These are phyloP conservation scores for Drosophila ezoana DNA, from an alignment of 2,888 invertebrate species.

Conservation along the genomic window DNA sequence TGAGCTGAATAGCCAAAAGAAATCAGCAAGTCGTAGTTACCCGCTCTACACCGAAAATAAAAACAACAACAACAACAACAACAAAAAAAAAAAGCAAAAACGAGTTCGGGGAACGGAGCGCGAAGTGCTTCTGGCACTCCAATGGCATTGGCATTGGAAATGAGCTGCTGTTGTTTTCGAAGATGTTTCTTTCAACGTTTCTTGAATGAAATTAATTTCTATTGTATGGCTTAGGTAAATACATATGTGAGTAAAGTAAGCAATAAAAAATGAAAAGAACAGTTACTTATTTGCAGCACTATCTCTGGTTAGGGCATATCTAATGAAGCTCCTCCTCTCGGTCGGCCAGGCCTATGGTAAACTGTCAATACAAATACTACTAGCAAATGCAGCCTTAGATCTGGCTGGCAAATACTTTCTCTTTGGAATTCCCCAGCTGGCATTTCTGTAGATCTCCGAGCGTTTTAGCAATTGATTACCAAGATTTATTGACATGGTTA, in stretches of 20 bases:
- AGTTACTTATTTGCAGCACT: slow-evolving; percentile 42
- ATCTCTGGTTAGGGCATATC: slow-evolving; percentile 22
- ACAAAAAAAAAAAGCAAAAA: slow-evolving; percentile 39
- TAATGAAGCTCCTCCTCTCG: slow-evolving; percentile 24
- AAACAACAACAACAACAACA: neutral
- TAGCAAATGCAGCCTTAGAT: slow-evolving; percentile 10
- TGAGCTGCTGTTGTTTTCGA: slow-evolving; percentile 41
- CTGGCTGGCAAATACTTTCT: slow-evolving; percentile 25
- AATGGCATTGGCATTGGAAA: slow-evolving; percentile 37
- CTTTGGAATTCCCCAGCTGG: slow-evolving; percentile 22
- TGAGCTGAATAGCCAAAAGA: slow-evolving; percentile 68
- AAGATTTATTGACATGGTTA: slow-evolving; percentile 2
- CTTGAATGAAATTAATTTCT: slow-evolving; percentile 78
- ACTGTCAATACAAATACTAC: slow-evolving; percentile 13
- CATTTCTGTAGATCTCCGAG: neutral
- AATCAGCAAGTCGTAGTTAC: slow-evolving; percentile 46
- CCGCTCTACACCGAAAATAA: neutral
- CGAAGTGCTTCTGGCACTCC: slow-evolving; percentile 24
- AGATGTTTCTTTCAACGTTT: slow-evolving; percentile 58
- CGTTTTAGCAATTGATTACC: slow-evolving; percentile 1
- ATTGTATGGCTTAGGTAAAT: slow-evolving; percentile 63
- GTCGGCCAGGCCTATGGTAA: slow-evolving; percentile 11
- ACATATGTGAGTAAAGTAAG: slow-evolving; percentile 40
- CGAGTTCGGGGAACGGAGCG: slow-evolving; percentile 45
- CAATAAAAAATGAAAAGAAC: slow-evolving; percentile 56